Evolutionary conservation across 2,888 invertebrate species (phyloP), one percentile per base, ranked within the genome.

Genomic region (Lochmaea crataegi): DNA sequence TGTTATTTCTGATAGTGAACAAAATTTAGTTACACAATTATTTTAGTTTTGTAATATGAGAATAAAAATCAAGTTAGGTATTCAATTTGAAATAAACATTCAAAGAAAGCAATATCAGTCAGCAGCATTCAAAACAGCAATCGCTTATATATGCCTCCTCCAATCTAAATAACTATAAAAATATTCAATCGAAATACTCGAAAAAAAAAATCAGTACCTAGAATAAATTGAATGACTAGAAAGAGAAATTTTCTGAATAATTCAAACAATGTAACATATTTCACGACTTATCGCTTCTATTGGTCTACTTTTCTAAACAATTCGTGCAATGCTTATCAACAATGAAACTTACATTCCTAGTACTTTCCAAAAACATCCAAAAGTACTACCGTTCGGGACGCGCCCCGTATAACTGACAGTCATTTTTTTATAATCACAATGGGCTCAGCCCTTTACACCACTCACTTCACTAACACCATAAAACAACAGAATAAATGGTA

Each of bases 351-450:
- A 84, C 84, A 83, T 82, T 79, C 83, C 83, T n/a, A 84, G 76
- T 45, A 84, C 83, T 89, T 93, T 92, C 95, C 95, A 96, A 89
- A 96, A 96, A 88, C 95, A 95, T 85, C 96, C 96, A 86, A 96
- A 96, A 88, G 93, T 94, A 90, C 95, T 95, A 85, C 95, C 95
- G 87, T 96, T 96, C 80, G 96, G 95, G 84, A 96, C 96, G 88
- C 95, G 94, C 84, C 94, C 94, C 83, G 95, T 94, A 89, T 96
- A 96, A 73, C 95, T 94, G 85, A 96, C 92, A 84, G 96, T 96
- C 96, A 96, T 96, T 41, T 70, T 79, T 61, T 5, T 38, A 18
- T 60, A 58, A 71, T 73, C 76, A 72, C 74, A 73, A 65, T 38
- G 76, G 77, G 77, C 78, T 69, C 70, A 74, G 73, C 74, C 76